Evolutionary conservation across 2,797 vertebrate genomes (phyloP), one percentile per base, ranked within the genome.

Genomic region (Crocidura indochinensis): DNA sequence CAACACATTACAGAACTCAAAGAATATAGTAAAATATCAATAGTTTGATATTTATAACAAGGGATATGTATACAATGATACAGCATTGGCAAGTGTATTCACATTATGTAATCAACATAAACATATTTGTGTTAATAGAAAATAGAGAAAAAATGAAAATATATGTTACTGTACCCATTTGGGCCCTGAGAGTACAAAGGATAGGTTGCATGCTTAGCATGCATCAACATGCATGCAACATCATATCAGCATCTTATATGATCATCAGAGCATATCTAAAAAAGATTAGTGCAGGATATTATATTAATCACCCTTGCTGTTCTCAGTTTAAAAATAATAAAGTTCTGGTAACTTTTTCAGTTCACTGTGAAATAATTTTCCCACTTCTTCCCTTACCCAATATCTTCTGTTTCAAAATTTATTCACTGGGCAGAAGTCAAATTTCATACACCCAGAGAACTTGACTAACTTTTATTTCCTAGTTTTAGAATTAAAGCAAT

Each of bases 271-370:
- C 38, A 38, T 38, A 5, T 38, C 2, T 38, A 38, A 38, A 38
- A 38, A 38, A 38, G 2, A 38, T 38, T 38, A 38, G 38, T 38
- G 38, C 38, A 38, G 38, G 17, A 84, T 1, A 49, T 44, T 6
- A 8, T 68, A 15, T 47, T 86, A 24, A 86, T 62, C n/a, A 73
- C 12, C 8, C 71, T 14, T 60, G 46, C 29, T 31, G 29, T 78
- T 26, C 27, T 56, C 26, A 69, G 10, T 75, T 92, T 74, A 69
- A 86, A 82, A 53, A 74, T 46, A 79, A 74, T 75, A 75, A 49
- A 8, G 62, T 14, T 29, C 3, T 56, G 11, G 1, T 31, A 19
- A 22, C 47, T n/a, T 10, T 62, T 65, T 78, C 8, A 24, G n/a
- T 67, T 60, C 60, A 74, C 2, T 29, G 10, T 53, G 38, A 75